Base-by-base conservation (phyloP, 2,888 invertebrate genomes). In the Tiliacea aurago region DNA sequence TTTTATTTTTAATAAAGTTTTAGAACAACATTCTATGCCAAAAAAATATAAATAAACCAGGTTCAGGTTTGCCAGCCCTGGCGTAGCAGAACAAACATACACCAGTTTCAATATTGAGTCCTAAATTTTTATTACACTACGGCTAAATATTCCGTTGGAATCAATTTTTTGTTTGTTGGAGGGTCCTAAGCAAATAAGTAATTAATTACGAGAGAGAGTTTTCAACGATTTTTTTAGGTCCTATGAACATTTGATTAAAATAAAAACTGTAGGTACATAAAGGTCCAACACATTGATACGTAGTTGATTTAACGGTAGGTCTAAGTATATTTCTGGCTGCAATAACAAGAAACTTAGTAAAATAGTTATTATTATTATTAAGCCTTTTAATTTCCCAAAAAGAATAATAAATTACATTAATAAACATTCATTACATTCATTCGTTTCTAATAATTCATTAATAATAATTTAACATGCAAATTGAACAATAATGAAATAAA, bases 141-240 rank as follows among this genome's bases (percentile, higher is more conserved):
- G 2, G 15, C 23, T 20, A 45, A 75, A 64, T 47, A 67, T 55
- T 56, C 20, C 47, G 41, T 65, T 53, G 0, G 3, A 68, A 71
- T 61, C 15, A 61, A 65, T 71, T 80, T 76, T 61, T 58, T 65
- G 76, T 76, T 81, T 11, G 37, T 66, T 37, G 3, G n/a, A 13
- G 11, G 49, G 18, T 75, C 45, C 58, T 43, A 59, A 70, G 75
- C 76, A 70, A 69, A 68, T 59, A 79, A 61, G 15, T 47, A 68
- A 80, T 80, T 74, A 75, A 23, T 15, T 23, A 20, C 23, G 13
- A 20, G 61, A 47, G 47, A 37, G 33, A 33, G 45, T 58, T 65
- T 65, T 18, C 13, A 75, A 49, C 18, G 18, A 45, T 45, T 62
- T 43, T 65, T 58, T 81, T 37, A 4, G 53, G 13, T 41, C 0